phyloP scores from a whole-genome alignment of 2,888 invertebrate species.

The Ectobius pallidus region DNA sequence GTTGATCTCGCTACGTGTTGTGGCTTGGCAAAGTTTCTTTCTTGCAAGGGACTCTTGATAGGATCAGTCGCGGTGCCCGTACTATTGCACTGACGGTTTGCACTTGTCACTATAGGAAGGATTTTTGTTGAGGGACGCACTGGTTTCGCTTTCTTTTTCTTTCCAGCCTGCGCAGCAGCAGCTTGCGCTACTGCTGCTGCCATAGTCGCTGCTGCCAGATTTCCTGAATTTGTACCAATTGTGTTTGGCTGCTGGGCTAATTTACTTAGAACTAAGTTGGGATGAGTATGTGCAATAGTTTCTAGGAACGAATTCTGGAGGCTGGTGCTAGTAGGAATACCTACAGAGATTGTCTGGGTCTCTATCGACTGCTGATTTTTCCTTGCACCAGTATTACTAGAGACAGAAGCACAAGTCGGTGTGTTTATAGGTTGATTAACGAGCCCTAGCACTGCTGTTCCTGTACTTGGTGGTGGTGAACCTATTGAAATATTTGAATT shows the following conservation, averaged over 20 bases:
- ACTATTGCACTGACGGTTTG: conserved; percentile 17
- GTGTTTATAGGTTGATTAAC: conserved; percentile 25
- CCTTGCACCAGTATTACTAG: neutral
- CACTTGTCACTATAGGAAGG: neutral
- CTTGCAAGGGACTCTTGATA: conserved; percentile 11
- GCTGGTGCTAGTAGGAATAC: conserved; percentile 15
- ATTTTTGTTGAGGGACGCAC: neutral
- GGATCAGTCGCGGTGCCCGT: conserved; percentile 16
- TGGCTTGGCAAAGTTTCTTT: conserved; percentile 12
- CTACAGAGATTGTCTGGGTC: conserved; percentile 38
- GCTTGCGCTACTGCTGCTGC: neutral
- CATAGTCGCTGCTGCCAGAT: neutral
- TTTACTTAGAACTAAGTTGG: conserved; percentile 33
- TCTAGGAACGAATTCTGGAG: conserved; percentile 42
- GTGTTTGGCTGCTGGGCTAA: conserved; percentile 1
- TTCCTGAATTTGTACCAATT: no score
- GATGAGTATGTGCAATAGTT: conserved; percentile 36
- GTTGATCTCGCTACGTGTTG: neutral
- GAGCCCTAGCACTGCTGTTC: conserved; percentile 32
- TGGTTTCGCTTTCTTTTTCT: conserved; percentile 28
- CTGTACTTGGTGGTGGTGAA: conserved; percentile 34
- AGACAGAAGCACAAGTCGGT: neutral
- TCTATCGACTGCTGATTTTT: conserved; percentile 39
- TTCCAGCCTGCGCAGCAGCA: conserved; percentile 2
- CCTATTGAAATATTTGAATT: conserved; percentile 36